phyloP scores from a whole-genome alignment of 2,113 vertebrate species.

The Triplophysa siluroides region DNA sequence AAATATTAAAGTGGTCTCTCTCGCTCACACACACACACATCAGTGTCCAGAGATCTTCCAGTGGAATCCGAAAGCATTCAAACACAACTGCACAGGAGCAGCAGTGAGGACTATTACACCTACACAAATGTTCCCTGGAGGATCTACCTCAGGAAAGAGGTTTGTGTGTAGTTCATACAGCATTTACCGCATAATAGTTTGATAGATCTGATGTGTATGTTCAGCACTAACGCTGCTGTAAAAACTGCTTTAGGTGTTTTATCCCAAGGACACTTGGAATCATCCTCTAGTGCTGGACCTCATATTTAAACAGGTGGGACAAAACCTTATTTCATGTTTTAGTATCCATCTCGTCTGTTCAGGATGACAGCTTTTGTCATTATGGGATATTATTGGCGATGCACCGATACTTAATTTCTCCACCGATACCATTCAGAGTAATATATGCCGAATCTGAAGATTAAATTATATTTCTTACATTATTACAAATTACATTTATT shows the following conservation, averaged over 20 bases:
- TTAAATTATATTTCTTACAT: no score
- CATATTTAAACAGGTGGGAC: conserved; percentile 91
- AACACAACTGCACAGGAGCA: conserved; percentile 83
- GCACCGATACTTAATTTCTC: no score
- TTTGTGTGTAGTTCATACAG: conserved; percentile 47
- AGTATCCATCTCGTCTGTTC: no score
- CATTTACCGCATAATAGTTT: neutral
- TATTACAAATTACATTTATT: no score
- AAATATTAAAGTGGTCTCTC: neutral
- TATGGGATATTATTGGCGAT: no score
- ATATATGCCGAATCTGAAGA: no score
- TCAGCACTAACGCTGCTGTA: neutral
- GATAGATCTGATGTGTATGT: neutral
- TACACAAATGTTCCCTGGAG: conserved; percentile 90
- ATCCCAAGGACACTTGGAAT: conserved; percentile 90
- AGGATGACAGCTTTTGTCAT: no score
- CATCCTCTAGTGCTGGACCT: conserved; percentile 87
- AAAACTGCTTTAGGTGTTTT: conserved; percentile 86
- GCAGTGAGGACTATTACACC: conserved; percentile 84
- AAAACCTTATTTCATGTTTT: neutral
- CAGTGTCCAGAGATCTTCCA: conserved; percentile 80
- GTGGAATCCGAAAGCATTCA: conserved; percentile 79
- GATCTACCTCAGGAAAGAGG: conserved; percentile 94
- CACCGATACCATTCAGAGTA: no score
- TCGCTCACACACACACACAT: neutral